Percentiles rank a stretch among this genome's conserved stretches.
These are phyloP conservation scores for Ivindomyrus marchei DNA, from an alignment of 2,113 vertebrate genomes.

Conservation along the genomic window DNA sequence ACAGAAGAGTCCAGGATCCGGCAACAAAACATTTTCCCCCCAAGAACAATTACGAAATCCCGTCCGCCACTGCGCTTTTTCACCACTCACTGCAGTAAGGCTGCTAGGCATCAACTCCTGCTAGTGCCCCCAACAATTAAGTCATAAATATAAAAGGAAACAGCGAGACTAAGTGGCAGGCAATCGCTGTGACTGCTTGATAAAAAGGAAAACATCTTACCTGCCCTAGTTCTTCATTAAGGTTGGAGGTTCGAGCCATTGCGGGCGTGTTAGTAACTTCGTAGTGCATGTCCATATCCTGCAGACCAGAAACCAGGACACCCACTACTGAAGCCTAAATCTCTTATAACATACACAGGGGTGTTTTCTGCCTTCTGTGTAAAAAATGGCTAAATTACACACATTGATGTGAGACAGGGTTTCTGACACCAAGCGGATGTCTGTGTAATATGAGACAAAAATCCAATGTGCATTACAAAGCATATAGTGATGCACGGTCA, in stretches of 20 bases:
- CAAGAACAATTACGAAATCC: background rate
- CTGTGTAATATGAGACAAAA: background rate
- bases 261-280: constrained; percentile 88
- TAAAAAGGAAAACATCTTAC: constrained; percentile 45
- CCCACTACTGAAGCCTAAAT: background rate
- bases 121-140: background rate
- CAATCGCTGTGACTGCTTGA: background rate
- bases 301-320: constrained; percentile 18
- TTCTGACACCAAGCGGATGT: background rate
- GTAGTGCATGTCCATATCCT: constrained; percentile 96
- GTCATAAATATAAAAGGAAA: background rate
- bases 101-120: background rate
- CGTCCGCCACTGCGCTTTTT: background rate
- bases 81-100: background rate
- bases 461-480: background rate
- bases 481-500: background rate
- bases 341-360: background rate
- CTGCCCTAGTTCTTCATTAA: constrained; percentile 97
- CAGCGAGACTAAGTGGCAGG: background rate
- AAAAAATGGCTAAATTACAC: background rate
- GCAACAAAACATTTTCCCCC: background rate
- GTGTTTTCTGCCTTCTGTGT: background rate
- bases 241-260: constrained; percentile 93
- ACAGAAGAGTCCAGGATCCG: background rate
- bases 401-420: background rate